Evolutionary conservation across 2,888 invertebrate genomes (phyloP).

Genomic region (Melieria omissa): DNA sequence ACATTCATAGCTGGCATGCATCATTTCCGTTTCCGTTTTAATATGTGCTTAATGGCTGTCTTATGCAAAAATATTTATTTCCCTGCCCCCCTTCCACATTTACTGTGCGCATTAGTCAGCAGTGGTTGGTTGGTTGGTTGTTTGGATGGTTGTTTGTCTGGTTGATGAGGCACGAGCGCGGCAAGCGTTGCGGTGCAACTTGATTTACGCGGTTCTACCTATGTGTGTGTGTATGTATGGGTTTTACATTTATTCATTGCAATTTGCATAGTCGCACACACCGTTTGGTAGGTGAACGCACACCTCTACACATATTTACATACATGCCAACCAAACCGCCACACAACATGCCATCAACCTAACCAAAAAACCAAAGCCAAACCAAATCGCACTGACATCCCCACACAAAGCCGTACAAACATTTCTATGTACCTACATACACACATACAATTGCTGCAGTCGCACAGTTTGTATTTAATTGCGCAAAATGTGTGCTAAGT

Average conservation of each 20-base stretch:
- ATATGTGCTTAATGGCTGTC: conserved; percentile 10
- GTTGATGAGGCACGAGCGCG: background rate
- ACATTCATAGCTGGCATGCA: too few relatives aligned
- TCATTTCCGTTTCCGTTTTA: too few relatives aligned
- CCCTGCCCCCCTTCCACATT: background rate
- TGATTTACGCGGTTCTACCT: background rate
- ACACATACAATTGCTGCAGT: conserved; percentile 23
- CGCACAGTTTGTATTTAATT: conserved; percentile 51
- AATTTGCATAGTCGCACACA: background rate
- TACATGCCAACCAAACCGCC: background rate
- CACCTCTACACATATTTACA: background rate
- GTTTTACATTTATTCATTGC: conserved; percentile 7
- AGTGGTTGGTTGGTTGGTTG: conserved; percentile 16
- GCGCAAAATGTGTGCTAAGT: conserved; percentile 59
- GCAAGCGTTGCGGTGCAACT: background rate
- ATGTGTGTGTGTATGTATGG: background rate
- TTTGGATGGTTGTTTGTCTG: conserved; percentile 15
- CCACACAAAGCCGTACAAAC: background rate
- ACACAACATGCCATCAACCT: background rate
- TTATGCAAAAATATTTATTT: conserved; percentile 13
- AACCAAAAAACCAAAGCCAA: background rate
- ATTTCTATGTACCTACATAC: conserved; percentile 48
- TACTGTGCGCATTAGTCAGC: background rate
- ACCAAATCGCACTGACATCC: background rate
- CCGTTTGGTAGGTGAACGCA: too few relatives aligned